Evolutionary conservation across 2,113 vertebrate genomes (phyloP).

Genomic region (Cephalopterus ornatus): DNA sequence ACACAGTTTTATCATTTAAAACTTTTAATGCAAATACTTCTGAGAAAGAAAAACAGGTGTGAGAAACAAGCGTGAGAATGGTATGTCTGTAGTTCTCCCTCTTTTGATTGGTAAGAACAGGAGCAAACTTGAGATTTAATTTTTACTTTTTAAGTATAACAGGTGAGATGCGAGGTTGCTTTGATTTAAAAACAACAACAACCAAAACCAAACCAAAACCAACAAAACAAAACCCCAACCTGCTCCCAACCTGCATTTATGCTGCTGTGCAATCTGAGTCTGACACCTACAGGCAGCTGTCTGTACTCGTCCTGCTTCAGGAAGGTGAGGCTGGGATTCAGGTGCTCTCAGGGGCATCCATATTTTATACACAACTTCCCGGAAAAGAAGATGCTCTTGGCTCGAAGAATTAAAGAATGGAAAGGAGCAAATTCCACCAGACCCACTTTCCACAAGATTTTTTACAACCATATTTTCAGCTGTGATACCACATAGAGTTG

Average conservation of each 20-base stretch:
- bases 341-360: fast-evolving
- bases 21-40: background rate
- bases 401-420: background rate
- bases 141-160: background rate
- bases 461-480: background rate
- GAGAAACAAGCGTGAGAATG: background rate
- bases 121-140: background rate
- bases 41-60: background rate
- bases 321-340: fast-evolving
- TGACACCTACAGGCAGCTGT: background rate
- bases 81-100: background rate
- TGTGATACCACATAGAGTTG: too few species aligned
- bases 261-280: fast-evolving
- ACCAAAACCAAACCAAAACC: too few species aligned
- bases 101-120: background rate
- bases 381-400: background rate
- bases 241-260: fast-evolving
- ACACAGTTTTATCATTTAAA: fast-evolving
- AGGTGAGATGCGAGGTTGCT: background rate
- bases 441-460: background rate
- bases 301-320: fast-evolving
- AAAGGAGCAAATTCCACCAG: background rate
- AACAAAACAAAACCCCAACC: too few species aligned
- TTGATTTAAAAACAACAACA: background rate
- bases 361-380: background rate